These are phyloP conservation scores for Silurus meridionalis DNA, from an alignment of 2,113 vertebrate species.

Conservation along the genomic window DNA sequence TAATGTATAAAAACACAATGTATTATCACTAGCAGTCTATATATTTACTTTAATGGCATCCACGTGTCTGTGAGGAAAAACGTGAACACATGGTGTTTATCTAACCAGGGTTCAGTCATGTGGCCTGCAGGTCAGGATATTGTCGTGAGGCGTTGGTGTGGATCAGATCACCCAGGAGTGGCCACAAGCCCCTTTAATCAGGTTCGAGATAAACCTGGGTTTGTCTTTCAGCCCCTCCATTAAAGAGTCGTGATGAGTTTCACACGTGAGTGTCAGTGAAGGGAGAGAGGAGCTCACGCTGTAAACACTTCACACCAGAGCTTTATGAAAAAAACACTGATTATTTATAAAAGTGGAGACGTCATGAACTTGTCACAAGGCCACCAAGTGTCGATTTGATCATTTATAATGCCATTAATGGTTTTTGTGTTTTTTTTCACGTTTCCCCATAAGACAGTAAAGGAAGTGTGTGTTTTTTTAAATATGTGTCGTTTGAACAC, in stretches of 20 bases:
- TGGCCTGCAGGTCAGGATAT: conserved; percentile 6
- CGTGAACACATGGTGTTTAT: not conserved
- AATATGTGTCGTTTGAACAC: not conserved
- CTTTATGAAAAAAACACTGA: not conserved
- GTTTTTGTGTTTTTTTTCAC: not conserved
- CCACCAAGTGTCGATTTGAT: not conserved
- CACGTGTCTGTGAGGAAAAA: conserved; percentile 3
- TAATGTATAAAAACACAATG: not conserved
- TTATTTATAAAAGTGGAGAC: not conserved
- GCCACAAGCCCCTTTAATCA: not conserved
- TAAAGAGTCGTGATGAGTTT: not conserved
- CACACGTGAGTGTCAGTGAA: not conserved
- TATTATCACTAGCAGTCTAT: not conserved
- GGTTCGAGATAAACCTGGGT: not conserved
- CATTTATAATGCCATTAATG: not conserved
- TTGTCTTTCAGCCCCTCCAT: not conserved
- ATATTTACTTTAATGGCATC: not conserved
- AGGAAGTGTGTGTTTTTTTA: not conserved
- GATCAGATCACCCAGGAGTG: conserved; percentile 30
- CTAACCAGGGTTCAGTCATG: not conserved
- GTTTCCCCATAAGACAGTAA: not conserved
- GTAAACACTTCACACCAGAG: not conserved
- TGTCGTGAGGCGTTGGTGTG: conserved; percentile 22
- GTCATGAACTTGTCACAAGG: not conserved
- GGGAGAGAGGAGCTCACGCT: not conserved